A percentile compares a stretch with the other conserved stretches of the same genome.
phyloP scores from a whole-genome alignment of 2,797 vertebrate species.

The Pteropus rufus region DNA sequence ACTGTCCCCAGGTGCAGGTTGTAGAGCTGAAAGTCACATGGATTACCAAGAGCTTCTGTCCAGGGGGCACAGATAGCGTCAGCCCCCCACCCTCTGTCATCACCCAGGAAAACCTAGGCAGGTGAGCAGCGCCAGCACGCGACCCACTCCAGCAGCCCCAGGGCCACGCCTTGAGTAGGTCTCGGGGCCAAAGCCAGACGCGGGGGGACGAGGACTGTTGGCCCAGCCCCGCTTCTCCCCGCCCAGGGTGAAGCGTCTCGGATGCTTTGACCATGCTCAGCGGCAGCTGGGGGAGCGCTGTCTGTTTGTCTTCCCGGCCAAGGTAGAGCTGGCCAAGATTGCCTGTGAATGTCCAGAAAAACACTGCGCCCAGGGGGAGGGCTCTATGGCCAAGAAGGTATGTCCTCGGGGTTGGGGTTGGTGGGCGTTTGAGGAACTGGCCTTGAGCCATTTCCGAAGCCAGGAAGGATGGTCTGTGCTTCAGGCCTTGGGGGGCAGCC shows the following conservation, averaged over 20 bases:
- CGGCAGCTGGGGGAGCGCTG: conserved; percentile 96
- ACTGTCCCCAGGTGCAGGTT: conserved; percentile 90
- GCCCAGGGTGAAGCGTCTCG: conserved; percentile 92
- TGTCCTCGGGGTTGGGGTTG: neutral
- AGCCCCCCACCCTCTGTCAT: conserved; percentile 95
- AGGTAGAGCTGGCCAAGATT: conserved; percentile 93
- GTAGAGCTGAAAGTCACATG: conserved; percentile 96
- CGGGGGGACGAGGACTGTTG: accelerated
- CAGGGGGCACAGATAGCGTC: conserved; percentile 95
- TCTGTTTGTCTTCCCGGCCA: conserved; percentile 95
- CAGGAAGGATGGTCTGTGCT: conserved; percentile 43
- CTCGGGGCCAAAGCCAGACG: neutral
- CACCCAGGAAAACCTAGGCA: conserved; percentile 93
- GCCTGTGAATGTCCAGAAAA: conserved; percentile 95
- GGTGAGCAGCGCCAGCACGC: conserved; percentile 79
- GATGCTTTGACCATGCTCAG: conserved; percentile 98
- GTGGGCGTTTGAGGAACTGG: conserved; percentile 43
- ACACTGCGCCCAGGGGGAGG: conserved; percentile 91
- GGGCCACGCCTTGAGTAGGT: too few relatives aligned
- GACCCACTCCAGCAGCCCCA: neutral
- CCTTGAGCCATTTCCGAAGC: conserved; percentile 39
- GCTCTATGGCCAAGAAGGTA: conserved; percentile 94
- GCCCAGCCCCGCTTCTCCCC: neutral
- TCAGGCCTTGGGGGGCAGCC: conserved; percentile 33
- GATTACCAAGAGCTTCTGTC: conserved; percentile 99